A percentile compares a stretch with the other conserved stretches of the same genome.
phyloP scores from a whole-genome alignment of 2,113 vertebrate species.

The Zapornia atra region DNA sequence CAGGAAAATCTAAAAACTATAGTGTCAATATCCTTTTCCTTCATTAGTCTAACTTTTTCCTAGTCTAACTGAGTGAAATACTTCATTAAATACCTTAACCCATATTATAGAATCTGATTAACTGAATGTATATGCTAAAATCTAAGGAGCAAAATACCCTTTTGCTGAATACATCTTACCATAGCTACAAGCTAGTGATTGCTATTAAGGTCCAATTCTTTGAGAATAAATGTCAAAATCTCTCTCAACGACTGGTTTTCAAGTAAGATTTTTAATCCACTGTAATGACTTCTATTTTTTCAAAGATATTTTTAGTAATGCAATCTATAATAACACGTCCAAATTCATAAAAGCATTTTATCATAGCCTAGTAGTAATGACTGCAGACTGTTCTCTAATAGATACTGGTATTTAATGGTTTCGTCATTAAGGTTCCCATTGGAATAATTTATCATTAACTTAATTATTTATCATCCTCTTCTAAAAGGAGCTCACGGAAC shows the following conservation, averaged over 20 bases:
- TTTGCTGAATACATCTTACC: background rate
- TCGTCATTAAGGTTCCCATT: slow-evolving; percentile 62
- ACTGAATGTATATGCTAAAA: background rate
- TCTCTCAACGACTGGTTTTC: background rate
- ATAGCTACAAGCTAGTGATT: background rate
- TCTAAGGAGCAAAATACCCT: background rate
- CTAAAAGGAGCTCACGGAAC: slow-evolving; percentile 35
- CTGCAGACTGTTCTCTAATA: slow-evolving; percentile 34
- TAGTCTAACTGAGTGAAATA: background rate
- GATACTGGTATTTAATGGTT: slow-evolving; percentile 65
- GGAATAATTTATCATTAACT: slow-evolving; percentile 62
- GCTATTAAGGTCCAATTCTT: background rate
- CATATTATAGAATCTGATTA: background rate
- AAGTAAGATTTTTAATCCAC: slow-evolving; percentile 23
- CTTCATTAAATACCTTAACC: background rate
- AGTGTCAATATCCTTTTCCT: background rate
- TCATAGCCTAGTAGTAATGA: slow-evolving; percentile 33
- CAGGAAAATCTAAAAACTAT: background rate
- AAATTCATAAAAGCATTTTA: slow-evolving; percentile 46
- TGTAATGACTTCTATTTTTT: slow-evolving; percentile 50
- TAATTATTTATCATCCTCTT: slow-evolving; percentile 66
- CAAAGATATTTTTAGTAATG: slow-evolving; percentile 50
- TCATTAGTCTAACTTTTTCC: background rate
- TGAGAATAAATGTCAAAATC: background rate
- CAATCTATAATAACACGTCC: slow-evolving; percentile 55